A percentile compares a stretch with the other conserved stretches of the same genome.
phyloP scores from a whole-genome alignment of 1,140 invertebrate species.

The Nylanderia fulva region DNA sequence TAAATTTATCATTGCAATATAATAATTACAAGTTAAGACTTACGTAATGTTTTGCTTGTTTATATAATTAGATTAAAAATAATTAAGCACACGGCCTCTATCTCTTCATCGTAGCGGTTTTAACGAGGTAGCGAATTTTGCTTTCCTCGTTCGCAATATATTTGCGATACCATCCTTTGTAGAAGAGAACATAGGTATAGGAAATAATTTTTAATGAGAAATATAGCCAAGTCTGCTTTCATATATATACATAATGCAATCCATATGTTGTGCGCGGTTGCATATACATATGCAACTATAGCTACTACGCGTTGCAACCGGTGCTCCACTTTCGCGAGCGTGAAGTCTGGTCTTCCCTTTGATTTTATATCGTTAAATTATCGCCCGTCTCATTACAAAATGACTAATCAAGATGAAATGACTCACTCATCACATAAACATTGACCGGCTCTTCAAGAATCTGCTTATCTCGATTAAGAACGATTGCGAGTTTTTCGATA shows the following conservation, averaged over 20 bases:
- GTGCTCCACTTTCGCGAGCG: slow-evolving; percentile 49
- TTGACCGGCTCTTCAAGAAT: not conserved
- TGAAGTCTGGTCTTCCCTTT: slow-evolving; percentile 39
- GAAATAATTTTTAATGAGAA: slow-evolving; percentile 5
- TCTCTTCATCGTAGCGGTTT: not conserved
- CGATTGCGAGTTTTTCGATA: not conserved
- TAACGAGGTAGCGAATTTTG: slow-evolving; percentile 41
- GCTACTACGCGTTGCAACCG: not conserved
- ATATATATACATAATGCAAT: slow-evolving; percentile 7
- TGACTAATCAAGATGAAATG: not conserved
- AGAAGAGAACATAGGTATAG: not conserved
- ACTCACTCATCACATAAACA: slow-evolving; percentile 28
- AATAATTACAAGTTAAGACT: not conserved
- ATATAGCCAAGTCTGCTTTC: not conserved
- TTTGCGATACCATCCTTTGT: not conserved
- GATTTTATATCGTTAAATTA: slow-evolving; percentile 40
- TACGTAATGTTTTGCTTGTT: slow-evolving; percentile 26
- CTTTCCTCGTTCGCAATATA: slow-evolving; percentile 8
- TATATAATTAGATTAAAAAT: slow-evolving; percentile 38
- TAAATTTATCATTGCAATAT: not conserved
- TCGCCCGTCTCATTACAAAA: slow-evolving; percentile 24
- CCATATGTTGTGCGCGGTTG: not conserved
- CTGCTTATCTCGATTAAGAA: not conserved
- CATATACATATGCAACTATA: slow-evolving; percentile 1
- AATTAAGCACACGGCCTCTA: not conserved